Evolutionary conservation across 2,797 vertebrate genomes (phyloP).

Genomic region (Rhinophrynus dorsalis): DNA sequence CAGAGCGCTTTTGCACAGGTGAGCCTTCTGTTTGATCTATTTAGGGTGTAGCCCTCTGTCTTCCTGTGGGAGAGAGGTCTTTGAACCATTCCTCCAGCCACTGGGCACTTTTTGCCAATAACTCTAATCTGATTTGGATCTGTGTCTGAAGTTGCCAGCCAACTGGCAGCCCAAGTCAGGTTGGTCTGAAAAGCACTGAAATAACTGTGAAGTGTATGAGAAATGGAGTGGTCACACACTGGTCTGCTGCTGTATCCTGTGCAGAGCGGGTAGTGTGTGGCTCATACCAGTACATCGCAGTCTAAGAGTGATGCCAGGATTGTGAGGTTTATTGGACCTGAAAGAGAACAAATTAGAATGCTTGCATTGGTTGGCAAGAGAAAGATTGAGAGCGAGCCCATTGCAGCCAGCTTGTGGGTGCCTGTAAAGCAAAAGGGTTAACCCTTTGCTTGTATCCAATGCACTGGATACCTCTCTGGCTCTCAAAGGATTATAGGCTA

Average conservation of each 20-base stretch:
- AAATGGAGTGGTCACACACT: constrained; percentile 51
- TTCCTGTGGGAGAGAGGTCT: constrained; percentile 38
- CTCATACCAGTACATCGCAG: background rate
- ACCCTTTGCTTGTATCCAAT: too few relatives aligned
- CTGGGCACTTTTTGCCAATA: constrained; percentile 52
- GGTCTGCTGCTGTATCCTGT: constrained; percentile 48
- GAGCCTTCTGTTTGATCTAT: constrained; percentile 16
- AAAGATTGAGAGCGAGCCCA: too few relatives aligned
- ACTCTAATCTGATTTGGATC: constrained; percentile 62
- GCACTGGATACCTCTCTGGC: too few relatives aligned
- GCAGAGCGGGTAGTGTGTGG: background rate
- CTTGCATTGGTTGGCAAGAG: too few relatives aligned
- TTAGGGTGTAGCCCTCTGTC: constrained; percentile 13
- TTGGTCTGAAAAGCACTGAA: constrained; percentile 53
- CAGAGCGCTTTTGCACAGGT: background rate
- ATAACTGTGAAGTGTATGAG: constrained; percentile 28
- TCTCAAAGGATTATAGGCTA: too few relatives aligned
- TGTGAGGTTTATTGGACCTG: too few relatives aligned
- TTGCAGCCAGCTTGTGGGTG: too few relatives aligned
- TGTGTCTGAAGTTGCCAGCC: constrained; percentile 49
- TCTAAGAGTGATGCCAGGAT: background rate
- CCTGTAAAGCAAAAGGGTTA: too few relatives aligned
- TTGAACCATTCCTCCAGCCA: constrained; percentile 49
- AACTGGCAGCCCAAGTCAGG: constrained; percentile 57
- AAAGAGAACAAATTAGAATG: too few relatives aligned